phyloP scores from a whole-genome alignment of 2,797 vertebrate species.

The Acrossocheilus fasciatus region DNA sequence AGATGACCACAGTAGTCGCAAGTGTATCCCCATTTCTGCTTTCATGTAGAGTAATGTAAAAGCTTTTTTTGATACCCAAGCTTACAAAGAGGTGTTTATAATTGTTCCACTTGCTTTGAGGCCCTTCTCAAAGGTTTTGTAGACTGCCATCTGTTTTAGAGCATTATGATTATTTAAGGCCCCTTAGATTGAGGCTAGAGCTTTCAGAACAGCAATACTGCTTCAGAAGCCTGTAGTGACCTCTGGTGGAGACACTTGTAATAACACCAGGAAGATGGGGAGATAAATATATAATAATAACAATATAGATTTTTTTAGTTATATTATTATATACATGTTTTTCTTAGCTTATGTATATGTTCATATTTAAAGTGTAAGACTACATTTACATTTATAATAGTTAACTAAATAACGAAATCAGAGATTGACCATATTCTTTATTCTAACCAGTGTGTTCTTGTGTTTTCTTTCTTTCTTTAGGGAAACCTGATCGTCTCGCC shows the following conservation, averaged over 20 bases:
- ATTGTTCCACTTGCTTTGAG: slow-evolving; percentile 16
- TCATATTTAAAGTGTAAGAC: not conserved
- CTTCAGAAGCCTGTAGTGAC: slow-evolving; percentile 36
- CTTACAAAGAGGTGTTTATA: slow-evolving; percentile 14
- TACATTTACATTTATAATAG: not conserved
- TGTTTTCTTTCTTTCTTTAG: slow-evolving; percentile 41
- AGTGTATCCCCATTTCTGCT: not conserved
- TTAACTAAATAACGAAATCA: not conserved
- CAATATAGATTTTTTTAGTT: too few relatives aligned
- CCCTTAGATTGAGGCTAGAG: slow-evolving; percentile 22
- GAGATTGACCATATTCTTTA: not conserved
- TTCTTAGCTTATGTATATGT: not conserved
- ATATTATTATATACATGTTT: not conserved
- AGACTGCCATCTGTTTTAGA: slow-evolving; percentile 39
- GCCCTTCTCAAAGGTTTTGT: not conserved
- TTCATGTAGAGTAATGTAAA: slow-evolving; percentile 1
- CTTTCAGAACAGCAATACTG: slow-evolving; percentile 36
- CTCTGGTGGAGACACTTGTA: slow-evolving; percentile 45
- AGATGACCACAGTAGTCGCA: not conserved
- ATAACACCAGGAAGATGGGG: not conserved
- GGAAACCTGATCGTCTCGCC: slow-evolving; percentile 68
- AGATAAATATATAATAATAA: not conserved
- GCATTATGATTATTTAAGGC: slow-evolving; percentile 51
- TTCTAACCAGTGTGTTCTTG: not conserved
- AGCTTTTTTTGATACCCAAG: slow-evolving; percentile 34